Conservation (phyloP, 1,140 invertebrate species). For the Diorhabda carinulata region DNA sequence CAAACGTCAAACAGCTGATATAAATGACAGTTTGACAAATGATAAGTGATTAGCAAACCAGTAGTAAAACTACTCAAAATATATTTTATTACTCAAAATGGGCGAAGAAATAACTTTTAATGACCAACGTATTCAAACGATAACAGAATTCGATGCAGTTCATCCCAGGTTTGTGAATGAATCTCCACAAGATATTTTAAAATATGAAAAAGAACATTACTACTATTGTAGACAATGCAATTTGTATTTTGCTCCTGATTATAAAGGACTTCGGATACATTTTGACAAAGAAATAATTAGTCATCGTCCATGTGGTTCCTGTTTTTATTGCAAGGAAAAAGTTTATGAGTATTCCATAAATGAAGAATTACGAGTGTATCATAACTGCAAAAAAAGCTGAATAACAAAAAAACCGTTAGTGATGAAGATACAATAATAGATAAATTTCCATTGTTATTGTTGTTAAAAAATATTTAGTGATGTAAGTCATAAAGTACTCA, state of each 20-base stretch:
- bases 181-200: constrained; percentile 23
- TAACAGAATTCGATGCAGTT: constrained; percentile 35
- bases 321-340: constrained; percentile 37
- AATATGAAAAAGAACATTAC: constrained; percentile 33
- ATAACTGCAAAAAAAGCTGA: constrained; percentile 29
- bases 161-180: constrained; percentile 38
- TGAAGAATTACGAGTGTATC: constrained; percentile 28
- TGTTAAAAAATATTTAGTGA: too few relatives aligned
- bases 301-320: constrained; percentile 31
- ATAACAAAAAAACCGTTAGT: not conserved
- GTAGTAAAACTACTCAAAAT: too few relatives aligned
- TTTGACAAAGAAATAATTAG: constrained; percentile 32
- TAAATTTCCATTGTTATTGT: too few relatives aligned
- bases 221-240: constrained; percentile 36
- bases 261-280: constrained; percentile 32
- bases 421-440: too few relatives aligned
- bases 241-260: constrained; percentile 34
- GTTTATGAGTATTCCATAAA: constrained; percentile 36
- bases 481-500: too few relatives aligned
- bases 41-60: too few relatives aligned
- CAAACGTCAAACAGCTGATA: too few relatives aligned
- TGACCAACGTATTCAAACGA: constrained; percentile 4
- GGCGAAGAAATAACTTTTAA: not conserved
- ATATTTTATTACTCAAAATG: not conserved
- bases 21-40: too few relatives aligned